Evolutionary conservation across 92 coral and sea anemone genomes (phyloP), one percentile per base, ranked within the genome.

Genomic region (Zoanthus sansibaricus): DNA sequence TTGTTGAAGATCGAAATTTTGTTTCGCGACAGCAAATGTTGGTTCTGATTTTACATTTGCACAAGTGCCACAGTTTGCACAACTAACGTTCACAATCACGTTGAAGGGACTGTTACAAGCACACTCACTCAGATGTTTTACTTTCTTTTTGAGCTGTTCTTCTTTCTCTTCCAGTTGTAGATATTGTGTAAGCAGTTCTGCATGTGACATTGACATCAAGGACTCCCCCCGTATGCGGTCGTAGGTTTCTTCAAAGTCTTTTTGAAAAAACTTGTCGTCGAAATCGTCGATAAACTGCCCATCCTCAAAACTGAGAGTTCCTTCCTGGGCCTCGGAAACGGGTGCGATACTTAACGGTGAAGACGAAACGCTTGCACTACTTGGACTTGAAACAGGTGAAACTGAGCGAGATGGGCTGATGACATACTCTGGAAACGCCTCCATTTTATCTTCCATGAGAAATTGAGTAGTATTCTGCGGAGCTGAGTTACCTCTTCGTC

Each of bases 391-490:
- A 62, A 9, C 17, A 4, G 94, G 87, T 5, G 95, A 86, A 25
- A 67, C 47, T 14, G 95, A 72, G 33, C 94, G 93, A 1, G 91
- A 91, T 14, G 80, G 83, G 49, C 72, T 83, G 17, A 84, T 76
- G 15, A 83, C 68, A 87, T 82, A 82, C 66, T 89, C 90, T 3
- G 98, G 96, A 18, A 90, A 55, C 52, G 89, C 84, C 66, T 95
- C 97, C 75, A 80, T 48, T 76, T 93, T 91, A 72, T 97, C 99
- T 88, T 90, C 98, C 93, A 97, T 97, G 76, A 97, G 87, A 86
- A 97, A 97, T 77, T 97, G 99, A 32, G 99, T 97, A 8, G 99
- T 97, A 49, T 97, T 97, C 88, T 92, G 95, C 11, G 99, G 99
- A 37, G 99, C 99, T 47, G 93, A 92, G 31, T 90, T 91, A 75